Evolutionary conservation across 2,888 invertebrate genomes (phyloP), one percentile per base, ranked within the genome.

Genomic region (Spilosoma lubricipeda): DNA sequence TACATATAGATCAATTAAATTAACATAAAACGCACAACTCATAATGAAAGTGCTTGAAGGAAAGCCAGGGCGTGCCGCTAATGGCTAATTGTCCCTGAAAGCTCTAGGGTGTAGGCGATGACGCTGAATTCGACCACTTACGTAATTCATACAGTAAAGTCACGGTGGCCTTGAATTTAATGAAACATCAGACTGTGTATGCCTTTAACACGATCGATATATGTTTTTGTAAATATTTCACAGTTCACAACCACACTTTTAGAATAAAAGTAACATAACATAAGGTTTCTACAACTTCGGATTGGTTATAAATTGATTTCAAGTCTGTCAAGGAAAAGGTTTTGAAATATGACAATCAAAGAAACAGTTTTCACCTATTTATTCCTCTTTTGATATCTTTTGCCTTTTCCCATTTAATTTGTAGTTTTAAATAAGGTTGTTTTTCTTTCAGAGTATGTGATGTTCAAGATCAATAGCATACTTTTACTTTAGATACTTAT

Each of bases 61-160:
- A 70, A 65, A 67, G 9, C 71, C 73, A 75, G 78, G 88, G 89
- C 72, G 88, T 76, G 90, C 74, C 80, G 39, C 68, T 89, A 89
- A 90, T 87, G 85, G 73, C 78, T 85, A 85, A 89, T 88, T 83
- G 89, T 77, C 87, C 86, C 85, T 89, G 89, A 88, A 89, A 88
- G 89, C 85, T 82, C 83, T 78, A 77, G 82, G 77, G 73, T 81
- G 82, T 68, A 82, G 78, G 82, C 79, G 77, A 75, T 79, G 77
- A 74, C 82, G 75, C 80, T 82, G 84, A 83, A 83, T 82, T 88
- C 81, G 71, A 23, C 73, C 82, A 82, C 84, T 85, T 87, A 79
- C 82, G 87, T 86, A 83, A 87, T 81, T 74, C 70, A 71, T 74
- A 74, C 75, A 42, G 15, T 59, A 70, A 59, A 79, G 77, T 77